Evolutionary conservation across 2,797 vertebrate genomes (phyloP), one percentile per base, ranked within the genome.

Genomic region (Emys orbicularis): DNA sequence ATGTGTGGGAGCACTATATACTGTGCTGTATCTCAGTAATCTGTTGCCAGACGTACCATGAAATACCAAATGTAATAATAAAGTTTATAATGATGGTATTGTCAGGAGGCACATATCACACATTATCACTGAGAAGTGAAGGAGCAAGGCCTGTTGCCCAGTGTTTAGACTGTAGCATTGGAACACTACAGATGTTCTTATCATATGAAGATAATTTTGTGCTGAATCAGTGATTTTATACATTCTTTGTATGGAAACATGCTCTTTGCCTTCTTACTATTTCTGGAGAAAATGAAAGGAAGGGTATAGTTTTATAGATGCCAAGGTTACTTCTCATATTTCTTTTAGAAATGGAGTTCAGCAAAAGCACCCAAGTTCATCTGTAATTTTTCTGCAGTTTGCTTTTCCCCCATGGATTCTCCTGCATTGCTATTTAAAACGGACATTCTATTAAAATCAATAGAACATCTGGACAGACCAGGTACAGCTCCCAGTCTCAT

Each of bases 41-140:
- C 79, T 93, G 93, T 98, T 97, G 97, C 97, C 94, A 97, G 98
- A 95, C 95, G 90, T 97, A 98, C 98, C 93, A 59, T 95, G 97
- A 97, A 98, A 97, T 92, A 97, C 95, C 97, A 94, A 97, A 65
- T 84, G 93, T 96, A 97, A 95, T 91, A 96, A 97, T 97, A 92
- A 96, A 95, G 94, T 97, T 97, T 86, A 37, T 86, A 90, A 53
- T 44, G 92, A 82, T 93, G 83, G 31, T 87, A 37, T 88, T 91
- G 96, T 97, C 88, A 89, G 95, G 79, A 82, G 95, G 92, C 92
- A 95, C 81, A 34, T 91, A 21, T 49, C 94, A 92, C 29, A 50
- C 56, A 79, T 37, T 96, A 93, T 96, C 90, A 1, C 44, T 2
- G 49, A 23, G 54, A 54, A 29, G 7, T 2, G 84, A 82, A 90